Base-by-base conservation (phyloP, 1,140 invertebrate genomes). In the Dendrolimus punctatus region DNA sequence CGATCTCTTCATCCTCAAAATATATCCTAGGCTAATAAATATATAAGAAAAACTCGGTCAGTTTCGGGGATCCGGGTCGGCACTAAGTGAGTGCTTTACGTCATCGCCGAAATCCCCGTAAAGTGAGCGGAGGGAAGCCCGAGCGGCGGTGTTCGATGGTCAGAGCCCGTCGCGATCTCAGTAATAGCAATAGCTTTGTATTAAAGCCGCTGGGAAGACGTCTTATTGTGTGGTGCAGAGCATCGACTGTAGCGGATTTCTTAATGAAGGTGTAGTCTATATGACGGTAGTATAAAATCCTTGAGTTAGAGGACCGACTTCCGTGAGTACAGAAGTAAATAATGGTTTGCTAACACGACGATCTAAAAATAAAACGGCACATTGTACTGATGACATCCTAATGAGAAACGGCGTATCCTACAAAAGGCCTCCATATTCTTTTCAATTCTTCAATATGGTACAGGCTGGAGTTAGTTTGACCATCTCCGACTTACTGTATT, bases 131-230 rank as follows among this genome's bases (percentile, higher is more conserved):
- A 59, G 73, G 70, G 78, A 75, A 81, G 64, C 76, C 58, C 68
- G 57, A 23, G 23, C 39, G 65, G 58, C 66, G 53, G 58, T 73
- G 78, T 84, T 82, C 80, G 82, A 86, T 86, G 80, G 74, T 59
- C 72, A 68, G 64, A 60, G 69, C 71, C 66, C 68, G 68, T 67
- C 68, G 79, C 74, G 76, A 84, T 83, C 78, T 78, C 74, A 60
- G 81, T 85, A 81, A 86, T 85, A 85, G 83, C 81, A 80, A 87
- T 87, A 85, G 85, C 83, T 87, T 85, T 86, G 81, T 86, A 83
- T 87, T 86, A 87, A 85, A 85, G 80, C 81, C 74, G 68, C 66
- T 70, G 69, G 69, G 73, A 79, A 76, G 77, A 76, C 73, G 70
- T 72, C 67, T 74, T 64, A 57, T 62, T 39, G 63, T 51, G 45